A percentile compares a stretch with the other conserved stretches of the same genome.
Conservation (phyloP, 2,113 vertebrate genomes). For the Myotis davidii region DNA sequence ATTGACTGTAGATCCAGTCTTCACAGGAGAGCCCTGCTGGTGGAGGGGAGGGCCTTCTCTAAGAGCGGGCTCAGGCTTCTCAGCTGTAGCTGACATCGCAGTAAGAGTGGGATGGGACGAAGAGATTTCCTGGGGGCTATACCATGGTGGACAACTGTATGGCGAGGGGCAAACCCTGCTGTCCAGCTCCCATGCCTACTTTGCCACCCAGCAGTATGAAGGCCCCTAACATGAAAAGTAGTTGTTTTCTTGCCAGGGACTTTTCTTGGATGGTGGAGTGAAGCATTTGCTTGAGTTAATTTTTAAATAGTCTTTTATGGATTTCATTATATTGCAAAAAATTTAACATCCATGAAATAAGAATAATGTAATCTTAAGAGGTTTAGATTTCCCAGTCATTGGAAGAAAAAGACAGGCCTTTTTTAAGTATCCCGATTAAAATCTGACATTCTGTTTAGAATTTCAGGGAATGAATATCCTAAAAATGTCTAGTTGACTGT, state of each 20-base stretch:
- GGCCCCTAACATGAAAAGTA: background rate
- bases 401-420: conserved; percentile 59
- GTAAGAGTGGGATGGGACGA: background rate
- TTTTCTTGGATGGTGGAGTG: background rate
- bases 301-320: conserved; percentile 27
- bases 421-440: conserved; percentile 64
- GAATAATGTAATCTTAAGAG: background rate
- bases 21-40: background rate
- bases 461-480: conserved; percentile 47
- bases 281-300: conserved; percentile 20
- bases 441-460: conserved; percentile 74
- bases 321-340: conserved; percentile 50
- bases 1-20: background rate
- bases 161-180: background rate
- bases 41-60: background rate
- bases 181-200: background rate
- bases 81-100: background rate
- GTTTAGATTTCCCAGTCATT: conserved; percentile 20
- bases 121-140: background rate
- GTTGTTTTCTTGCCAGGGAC: background rate
- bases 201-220: background rate
- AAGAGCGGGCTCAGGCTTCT: background rate
- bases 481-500: conserved; percentile 66
- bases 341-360: conserved; percentile 47
- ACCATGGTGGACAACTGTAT: background rate